Conservation (phyloP, 2,888 invertebrate species). For the Theristus sp. region DNA sequence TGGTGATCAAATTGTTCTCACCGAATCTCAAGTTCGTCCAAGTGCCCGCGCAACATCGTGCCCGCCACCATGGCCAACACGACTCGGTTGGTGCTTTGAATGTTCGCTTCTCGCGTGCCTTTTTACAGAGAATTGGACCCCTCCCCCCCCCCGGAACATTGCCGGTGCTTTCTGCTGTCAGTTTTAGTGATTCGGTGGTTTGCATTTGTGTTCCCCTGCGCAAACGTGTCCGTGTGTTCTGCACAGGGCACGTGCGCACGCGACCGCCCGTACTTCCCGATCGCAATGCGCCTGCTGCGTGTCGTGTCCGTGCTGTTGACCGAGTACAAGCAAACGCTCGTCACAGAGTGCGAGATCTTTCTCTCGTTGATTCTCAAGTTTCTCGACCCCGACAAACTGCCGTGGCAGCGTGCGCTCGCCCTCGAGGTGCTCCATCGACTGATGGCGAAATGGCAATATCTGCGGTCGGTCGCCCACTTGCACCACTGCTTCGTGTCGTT, state of each 20-base stretch:
- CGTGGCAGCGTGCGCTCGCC: slow-evolving; percentile 86
- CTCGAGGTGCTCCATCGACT: slow-evolving; percentile 87
- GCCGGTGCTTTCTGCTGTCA: too few species aligned
- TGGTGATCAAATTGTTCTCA: slow-evolving; percentile 93
- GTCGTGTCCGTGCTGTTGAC: slow-evolving; percentile 80
- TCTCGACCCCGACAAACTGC: slow-evolving; percentile 80
- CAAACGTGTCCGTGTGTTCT: too few species aligned
- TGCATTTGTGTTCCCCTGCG: not conserved
- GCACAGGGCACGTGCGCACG: too few species aligned
- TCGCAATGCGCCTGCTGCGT: slow-evolving; percentile 76
- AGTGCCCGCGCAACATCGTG: too few species aligned
- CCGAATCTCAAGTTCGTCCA: slow-evolving; percentile 85
- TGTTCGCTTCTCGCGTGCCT: too few species aligned
- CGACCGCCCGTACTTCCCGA: slow-evolving; percentile 87
- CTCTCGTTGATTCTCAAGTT: slow-evolving; percentile 88
- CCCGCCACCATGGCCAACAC: too few species aligned
- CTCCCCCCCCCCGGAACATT: too few species aligned
- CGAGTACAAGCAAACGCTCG: slow-evolving; percentile 72
- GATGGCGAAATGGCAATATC: slow-evolving; percentile 63
- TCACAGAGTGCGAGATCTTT: slow-evolving; percentile 96
- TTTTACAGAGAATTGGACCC: too few species aligned
- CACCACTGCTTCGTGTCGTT: too few species aligned
- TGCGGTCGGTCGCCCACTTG: slow-evolving; percentile 39
- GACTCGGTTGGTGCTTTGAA: too few species aligned
- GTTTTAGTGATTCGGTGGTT: not conserved